Base-by-base conservation (phyloP, 2,888 invertebrate species). In the Zaprionus obscuricornis region DNA sequence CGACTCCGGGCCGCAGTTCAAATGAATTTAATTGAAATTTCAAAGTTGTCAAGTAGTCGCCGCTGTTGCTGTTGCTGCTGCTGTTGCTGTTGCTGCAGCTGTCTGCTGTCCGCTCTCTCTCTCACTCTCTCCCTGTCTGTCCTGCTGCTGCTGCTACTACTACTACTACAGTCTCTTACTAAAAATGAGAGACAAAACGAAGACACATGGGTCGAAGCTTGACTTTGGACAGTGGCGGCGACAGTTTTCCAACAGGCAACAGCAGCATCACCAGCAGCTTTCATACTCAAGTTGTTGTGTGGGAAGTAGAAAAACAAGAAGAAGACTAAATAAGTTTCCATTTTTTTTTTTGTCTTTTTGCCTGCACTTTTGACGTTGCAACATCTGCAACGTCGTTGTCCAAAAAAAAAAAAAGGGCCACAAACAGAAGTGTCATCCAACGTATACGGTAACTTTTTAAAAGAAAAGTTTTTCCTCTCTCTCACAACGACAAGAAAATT, bases 11-110 rank as follows among this genome's bases (percentile, higher is more conserved):
- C 81, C 86, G 71, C 84, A 82, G 84, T 83, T 81, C 84, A 84
- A 83, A 84, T 85, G 86, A 81, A 73, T 86, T 86, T 83, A 86
- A 83, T 86, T 84, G 82, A 86, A 83, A 83, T 83, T 83, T 83
- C 82, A 86, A 83, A 83, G 69, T 85, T 86, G 86, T 86, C 86
- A 84, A 77, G 84, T 63, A 66, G 72, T 47, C 57, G 52, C 58
- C 37, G 57, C 46, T 27, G 33, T 43, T n/a, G n/a, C n/a, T n/a
- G n/a, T n/a, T n/a, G n/a, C n/a, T n/a, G n/a, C n/a, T n/a, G n/a
- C n/a, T n/a, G n/a, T n/a, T n/a, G n/a, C n/a, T n/a, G n/a, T n/a
- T n/a, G n/a, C n/a, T n/a, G n/a, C n/a, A n/a, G n/a, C 26, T 13
- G 34, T 7, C 58, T 39, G 57, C 46, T 27, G 33, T 43, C 34